These are phyloP conservation scores for Clarias laeviceps DNA, from an alignment of 2,797 vertebrate species.

Conservation along the genomic window DNA sequence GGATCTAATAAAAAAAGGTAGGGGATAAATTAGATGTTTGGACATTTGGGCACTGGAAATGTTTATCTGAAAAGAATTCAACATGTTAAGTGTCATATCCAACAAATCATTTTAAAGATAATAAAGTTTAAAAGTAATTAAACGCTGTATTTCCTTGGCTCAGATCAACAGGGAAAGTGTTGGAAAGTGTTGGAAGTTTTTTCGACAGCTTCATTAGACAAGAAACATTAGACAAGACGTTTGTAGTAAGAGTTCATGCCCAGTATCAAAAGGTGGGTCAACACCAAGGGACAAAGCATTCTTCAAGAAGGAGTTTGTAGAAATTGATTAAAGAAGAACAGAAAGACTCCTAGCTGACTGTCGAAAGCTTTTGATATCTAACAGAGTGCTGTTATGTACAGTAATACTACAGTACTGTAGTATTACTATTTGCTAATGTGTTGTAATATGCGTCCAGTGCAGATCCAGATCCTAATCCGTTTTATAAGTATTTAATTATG, in stretches of 20 bases:
- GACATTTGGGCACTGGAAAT: neutral
- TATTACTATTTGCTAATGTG: neutral
- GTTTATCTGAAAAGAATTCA: neutral
- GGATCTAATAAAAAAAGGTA: neutral
- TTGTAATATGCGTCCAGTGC: neutral
- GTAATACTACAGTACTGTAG: too few relatives aligned
- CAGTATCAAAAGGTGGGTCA: neutral
- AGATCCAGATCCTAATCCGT: neutral
- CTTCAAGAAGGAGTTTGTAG: neutral
- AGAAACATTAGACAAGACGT: neutral
- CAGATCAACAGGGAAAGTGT: neutral
- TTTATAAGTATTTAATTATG: neutral
- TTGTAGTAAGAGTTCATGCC: too few relatives aligned
- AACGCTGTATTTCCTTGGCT: neutral
- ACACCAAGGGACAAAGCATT: neutral
- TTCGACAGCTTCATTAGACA: neutral
- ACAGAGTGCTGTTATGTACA: neutral
- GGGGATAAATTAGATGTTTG: neutral
- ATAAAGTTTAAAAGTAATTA: neutral
- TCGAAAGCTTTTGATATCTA: neutral
- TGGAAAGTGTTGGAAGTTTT: neutral
- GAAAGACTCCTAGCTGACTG: neutral
- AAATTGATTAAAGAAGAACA: neutral
- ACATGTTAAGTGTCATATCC: neutral
- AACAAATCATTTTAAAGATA: neutral